phyloP scores from a whole-genome alignment of 2,888 invertebrate species.

The Antheraea yamamai region DNA sequence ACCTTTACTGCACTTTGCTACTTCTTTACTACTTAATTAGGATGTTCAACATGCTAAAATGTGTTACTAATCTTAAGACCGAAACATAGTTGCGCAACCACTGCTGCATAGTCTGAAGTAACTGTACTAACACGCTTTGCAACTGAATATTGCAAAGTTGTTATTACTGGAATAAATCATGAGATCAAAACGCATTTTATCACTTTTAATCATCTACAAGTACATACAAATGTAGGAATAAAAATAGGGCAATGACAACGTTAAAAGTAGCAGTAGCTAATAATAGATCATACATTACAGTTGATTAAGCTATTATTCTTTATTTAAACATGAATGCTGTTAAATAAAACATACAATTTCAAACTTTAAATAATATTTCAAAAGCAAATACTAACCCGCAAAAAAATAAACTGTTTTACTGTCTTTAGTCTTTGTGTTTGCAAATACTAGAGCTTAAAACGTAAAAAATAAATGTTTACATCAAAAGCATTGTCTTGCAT shows the following conservation, averaged over 20 bases:
- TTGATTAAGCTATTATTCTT: not conserved
- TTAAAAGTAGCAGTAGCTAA: not conserved
- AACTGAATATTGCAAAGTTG: no score
- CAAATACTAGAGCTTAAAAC: slow-evolving; percentile 15
- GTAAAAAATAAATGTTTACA: slow-evolving; percentile 18
- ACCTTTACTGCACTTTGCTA: not conserved
- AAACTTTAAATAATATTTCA: slow-evolving; percentile 18
- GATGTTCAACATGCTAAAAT: no score
- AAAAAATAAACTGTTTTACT: slow-evolving; percentile 17
- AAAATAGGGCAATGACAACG: not conserved
- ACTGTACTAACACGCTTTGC: no score
- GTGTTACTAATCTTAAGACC: no score
- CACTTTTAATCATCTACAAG: no score
- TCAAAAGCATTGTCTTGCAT: slow-evolving; percentile 23
- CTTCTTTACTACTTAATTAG: not conserved
- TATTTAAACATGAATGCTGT: not conserved
- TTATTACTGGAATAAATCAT: no score
- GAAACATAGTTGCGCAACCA: no score
- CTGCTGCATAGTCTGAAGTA: no score
- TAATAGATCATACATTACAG: not conserved
- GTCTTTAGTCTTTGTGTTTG: slow-evolving; percentile 4
- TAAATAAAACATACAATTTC: not conserved
- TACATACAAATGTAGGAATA: no score
- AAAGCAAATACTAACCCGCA: slow-evolving; percentile 11
- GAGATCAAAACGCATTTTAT: no score